These are phyloP conservation scores for Danio choprae DNA, from an alignment of 2,797 vertebrate genomes.

Conservation along the genomic window DNA sequence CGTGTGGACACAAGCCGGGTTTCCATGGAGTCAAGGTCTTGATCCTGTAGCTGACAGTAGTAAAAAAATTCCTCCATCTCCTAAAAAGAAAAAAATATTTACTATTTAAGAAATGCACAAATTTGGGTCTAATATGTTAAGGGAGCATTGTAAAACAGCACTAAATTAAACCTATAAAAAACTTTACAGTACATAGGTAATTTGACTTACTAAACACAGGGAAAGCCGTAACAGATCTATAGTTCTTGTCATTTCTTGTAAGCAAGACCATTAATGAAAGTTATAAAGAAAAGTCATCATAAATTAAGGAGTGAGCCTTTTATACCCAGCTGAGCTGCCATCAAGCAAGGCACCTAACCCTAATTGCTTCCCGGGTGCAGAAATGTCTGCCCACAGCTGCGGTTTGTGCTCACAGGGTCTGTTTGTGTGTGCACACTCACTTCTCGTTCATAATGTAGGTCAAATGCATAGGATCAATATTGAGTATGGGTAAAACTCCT, in stretches of 20 bases:
- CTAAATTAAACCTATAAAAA: not conserved
- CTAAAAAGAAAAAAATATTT: constrained; percentile 71
- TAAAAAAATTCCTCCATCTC: constrained; percentile 95
- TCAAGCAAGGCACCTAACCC: no score
- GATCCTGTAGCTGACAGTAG: constrained; percentile 85
- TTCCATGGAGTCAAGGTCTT: constrained; percentile 83
- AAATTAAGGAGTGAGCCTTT: no score
- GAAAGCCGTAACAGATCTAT: no score
- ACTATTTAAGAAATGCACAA: not conserved
- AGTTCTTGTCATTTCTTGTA: not conserved
- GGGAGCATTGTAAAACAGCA: not conserved
- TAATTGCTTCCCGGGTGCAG: no score
- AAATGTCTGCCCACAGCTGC: no score
- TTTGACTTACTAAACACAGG: not conserved
- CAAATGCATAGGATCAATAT: no score
- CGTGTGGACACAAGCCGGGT: constrained; percentile 78
- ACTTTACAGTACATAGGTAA: not conserved
- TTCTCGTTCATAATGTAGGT: no score
- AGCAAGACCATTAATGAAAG: not conserved
- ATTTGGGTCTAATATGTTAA: not conserved
- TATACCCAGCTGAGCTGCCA: no score
- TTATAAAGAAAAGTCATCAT: not conserved
- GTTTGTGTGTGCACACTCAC: no score
- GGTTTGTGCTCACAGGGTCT: no score
- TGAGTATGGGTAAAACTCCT: no score